Percentiles rank a stretch among this genome's conserved stretches.
Evolutionary conservation across 1,140 invertebrate genomes (phyloP).

Genomic region (Euwallacea fornicatus): DNA sequence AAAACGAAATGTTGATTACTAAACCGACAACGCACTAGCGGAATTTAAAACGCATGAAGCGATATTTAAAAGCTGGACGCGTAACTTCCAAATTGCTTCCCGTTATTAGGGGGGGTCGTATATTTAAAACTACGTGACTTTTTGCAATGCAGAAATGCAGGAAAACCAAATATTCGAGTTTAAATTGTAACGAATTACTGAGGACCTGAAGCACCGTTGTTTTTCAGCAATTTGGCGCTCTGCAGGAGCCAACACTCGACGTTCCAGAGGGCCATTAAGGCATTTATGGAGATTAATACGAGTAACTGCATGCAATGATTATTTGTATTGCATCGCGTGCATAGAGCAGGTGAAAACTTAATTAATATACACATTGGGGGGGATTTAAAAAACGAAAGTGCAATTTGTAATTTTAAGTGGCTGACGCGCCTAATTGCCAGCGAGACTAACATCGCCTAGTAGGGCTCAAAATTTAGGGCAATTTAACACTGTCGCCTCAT

Average conservation of each 20-base stretch:
- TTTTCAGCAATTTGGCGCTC: no score
- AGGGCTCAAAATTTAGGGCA: constrained; percentile 24
- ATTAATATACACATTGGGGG: not conserved
- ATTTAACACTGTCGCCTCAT: constrained; percentile 32
- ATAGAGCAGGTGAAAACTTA: not conserved
- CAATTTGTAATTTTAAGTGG: not conserved
- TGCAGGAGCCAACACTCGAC: no score
- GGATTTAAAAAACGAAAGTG: not conserved
- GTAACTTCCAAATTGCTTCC: constrained; percentile 24
- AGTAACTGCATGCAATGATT: no score
- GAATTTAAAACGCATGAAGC: constrained; percentile 8
- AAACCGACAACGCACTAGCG: not conserved
- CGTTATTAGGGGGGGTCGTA: constrained; percentile 27
- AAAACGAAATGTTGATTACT: constrained; percentile 1
- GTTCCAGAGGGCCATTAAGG: no score
- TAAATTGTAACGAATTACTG: no score
- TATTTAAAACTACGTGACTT: constrained; percentile 30
- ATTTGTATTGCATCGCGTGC: no score
- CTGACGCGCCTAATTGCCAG: not conserved
- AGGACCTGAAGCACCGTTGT: no score
- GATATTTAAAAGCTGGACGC: constrained; percentile 27
- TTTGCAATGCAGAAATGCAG: constrained; percentile 14
- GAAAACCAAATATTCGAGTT: not conserved
- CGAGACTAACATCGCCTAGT: not conserved
- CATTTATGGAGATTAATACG: no score